phyloP scores from a whole-genome alignment of 2,888 invertebrate species.

The Fragum sueziense region DNA sequence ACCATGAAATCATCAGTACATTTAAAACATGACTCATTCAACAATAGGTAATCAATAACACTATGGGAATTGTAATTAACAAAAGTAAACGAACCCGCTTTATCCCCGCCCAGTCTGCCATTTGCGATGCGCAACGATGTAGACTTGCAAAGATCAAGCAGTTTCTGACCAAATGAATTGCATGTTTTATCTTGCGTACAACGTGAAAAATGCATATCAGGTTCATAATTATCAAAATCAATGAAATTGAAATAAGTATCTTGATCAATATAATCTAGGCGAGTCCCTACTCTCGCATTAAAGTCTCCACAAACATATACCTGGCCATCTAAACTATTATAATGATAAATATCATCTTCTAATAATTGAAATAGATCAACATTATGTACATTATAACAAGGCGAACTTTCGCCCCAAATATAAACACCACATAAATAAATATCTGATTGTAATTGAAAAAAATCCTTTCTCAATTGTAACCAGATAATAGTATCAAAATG shows the following conservation, averaged over 20 bases:
- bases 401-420: no score
- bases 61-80: neutral
- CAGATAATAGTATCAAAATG: neutral
- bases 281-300: no score
- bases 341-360: no score
- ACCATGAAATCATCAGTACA: neutral
- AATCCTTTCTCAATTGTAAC: neutral
- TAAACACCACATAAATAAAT: neutral
- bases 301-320: neutral
- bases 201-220: neutral
- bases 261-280: neutral
- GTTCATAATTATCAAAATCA: neutral
- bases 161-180: neutral
- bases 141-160: conserved; percentile 15
- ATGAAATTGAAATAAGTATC: neutral
- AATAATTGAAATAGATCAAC: no score
- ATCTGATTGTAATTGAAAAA: neutral
- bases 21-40: neutral
- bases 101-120: neutral
- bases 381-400: no score
- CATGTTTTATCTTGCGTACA: neutral
- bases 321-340: no score
- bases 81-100: neutral
- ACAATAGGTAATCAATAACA: conserved; percentile 15
- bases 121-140: conserved; percentile 3